Base-by-base conservation (phyloP, 2,113 vertebrate genomes). In the Mesitornis unicolor region DNA sequence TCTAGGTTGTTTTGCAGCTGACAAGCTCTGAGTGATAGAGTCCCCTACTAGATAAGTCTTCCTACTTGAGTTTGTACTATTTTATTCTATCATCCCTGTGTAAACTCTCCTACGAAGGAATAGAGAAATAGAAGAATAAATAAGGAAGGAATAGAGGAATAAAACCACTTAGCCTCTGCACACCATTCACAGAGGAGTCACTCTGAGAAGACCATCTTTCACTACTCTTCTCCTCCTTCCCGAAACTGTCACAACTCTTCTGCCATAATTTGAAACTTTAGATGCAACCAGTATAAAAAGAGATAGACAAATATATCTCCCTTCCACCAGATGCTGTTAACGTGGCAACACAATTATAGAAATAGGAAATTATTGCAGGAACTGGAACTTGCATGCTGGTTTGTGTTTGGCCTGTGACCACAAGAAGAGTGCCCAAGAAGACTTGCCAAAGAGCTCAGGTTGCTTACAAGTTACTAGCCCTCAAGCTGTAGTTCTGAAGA, bases 261-360 rank as follows among this genome's bases (percentile, higher is more conserved):
- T 25, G 63, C 77, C 16, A 3, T 59, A 40, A 53, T 92, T 60
- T 74, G 50, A 38, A 74, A 71, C 15, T 70, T 84, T 2, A 68
- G 59, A 47, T 53, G 50, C 29, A 31, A 64, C 69, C 73, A 65
- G 14, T 29, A 13, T 38, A 11, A n/a, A 54, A 21, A 63, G 16
- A 74, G 8, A 53, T 22, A 48, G 0, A 50, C 61, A 86, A 63
- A 85, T 65, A 29, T 40, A 75, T 38, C 63, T 69, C 48, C 29
- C 18, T 91, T 87, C 50, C 50, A 53, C 33, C 75, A 91, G 90
- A 54, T 93, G 68, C 31, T 89, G 35, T 92, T 71, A 56, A 13
- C 43, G 21, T 4, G 3, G 51, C 56, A 88, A 68, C 33, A 8
- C 48, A 85, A 76, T 67, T 74, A 57, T 57, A 80, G 75, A 81